Conservation (phyloP, 1,140 invertebrate genomes). For the Halesus radiatus region DNA sequence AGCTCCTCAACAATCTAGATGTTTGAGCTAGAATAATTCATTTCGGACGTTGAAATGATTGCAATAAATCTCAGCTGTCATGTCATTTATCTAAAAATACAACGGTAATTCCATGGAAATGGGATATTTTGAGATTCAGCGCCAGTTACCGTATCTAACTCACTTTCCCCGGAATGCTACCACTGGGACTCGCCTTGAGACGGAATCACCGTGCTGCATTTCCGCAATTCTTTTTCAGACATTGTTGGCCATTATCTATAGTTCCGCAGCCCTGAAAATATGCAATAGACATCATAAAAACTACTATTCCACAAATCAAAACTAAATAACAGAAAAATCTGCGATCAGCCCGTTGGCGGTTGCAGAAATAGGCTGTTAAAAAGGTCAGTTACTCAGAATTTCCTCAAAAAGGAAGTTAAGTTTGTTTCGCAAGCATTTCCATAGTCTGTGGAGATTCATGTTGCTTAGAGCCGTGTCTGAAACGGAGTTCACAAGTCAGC, state of each 20-base stretch:
- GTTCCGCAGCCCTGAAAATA: conserved; percentile 34
- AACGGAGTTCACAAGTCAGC: neutral
- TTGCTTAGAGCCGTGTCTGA: neutral
- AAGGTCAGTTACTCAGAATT: conserved; percentile 15
- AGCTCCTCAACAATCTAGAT: neutral
- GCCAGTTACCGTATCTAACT: neutral
- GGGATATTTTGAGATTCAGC: too few relatives aligned
- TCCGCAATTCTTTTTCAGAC: conserved; percentile 17
- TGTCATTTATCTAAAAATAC: neutral
- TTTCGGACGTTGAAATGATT: neutral
- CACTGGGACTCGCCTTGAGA: neutral
- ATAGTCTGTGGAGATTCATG: conserved; percentile 2
- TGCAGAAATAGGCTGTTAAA: neutral
- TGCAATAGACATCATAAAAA: neutral
- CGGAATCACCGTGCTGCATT: conserved; percentile 1
- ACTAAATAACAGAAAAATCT: neutral
- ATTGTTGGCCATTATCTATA: conserved; percentile 11
- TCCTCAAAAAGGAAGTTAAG: conserved; percentile 46
- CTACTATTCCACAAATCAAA: neutral
- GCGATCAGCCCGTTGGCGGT: neutral
- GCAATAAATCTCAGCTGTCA: neutral
- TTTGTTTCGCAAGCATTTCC: conserved; percentile 43
- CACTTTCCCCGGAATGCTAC: conserved; percentile 19
- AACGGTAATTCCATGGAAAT: too few relatives aligned
- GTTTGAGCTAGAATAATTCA: neutral